Base-by-base conservation (phyloP, 1,140 invertebrate species). In the Acyrthosiphon pisum region DNA sequence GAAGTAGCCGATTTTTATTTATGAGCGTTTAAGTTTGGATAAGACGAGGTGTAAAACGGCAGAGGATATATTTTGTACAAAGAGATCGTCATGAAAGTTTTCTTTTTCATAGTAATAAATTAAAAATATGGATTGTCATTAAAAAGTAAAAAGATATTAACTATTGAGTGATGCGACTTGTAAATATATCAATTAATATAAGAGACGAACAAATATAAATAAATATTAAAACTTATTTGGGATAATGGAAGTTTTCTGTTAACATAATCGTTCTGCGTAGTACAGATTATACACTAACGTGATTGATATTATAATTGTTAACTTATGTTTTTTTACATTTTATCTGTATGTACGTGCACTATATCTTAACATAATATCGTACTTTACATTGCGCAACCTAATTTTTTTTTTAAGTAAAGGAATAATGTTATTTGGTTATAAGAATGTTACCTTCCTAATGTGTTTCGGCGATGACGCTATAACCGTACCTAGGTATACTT, bases 341-440 rank as follows among this genome's bases (percentile, higher is more conserved):
- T 68, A 6, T 68, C 14, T n/a, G 6, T 6, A 68, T 68, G 30
- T n/a, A 18, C 18, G 60, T 68, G 60, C 14, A n/a, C 30, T 30
- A 68, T n/a, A n/a, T 68, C n/a, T 68, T n/a, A 68, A 68, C 60
- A 68, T 68, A 68, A 68, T 68, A 68, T 68, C 30, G 60, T 68
- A 68, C 60, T 68, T 68, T n/a, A 6, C 60, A n/a, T 68, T 68
- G 14, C 30, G 14, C n/a, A 18, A 18, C 14, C 0, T 68, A 6
- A 68, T 68, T 68, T n/a, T 68, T 30, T 68, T 68, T 68, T n/a
- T 68, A 68, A 68, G 60, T 68, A 68, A 68, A 68, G 60, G 14
- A 68, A 68, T 9, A 68, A 14, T 53, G 11, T 18, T 68, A n/a
- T 68, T 68, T n/a, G 6, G 30, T 68, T 68, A 20, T n/a, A n/a